A percentile compares a stretch with the other conserved stretches of the same genome.
Conservation (phyloP, 2,888 invertebrate genomes). For the Andricus curvator region DNA sequence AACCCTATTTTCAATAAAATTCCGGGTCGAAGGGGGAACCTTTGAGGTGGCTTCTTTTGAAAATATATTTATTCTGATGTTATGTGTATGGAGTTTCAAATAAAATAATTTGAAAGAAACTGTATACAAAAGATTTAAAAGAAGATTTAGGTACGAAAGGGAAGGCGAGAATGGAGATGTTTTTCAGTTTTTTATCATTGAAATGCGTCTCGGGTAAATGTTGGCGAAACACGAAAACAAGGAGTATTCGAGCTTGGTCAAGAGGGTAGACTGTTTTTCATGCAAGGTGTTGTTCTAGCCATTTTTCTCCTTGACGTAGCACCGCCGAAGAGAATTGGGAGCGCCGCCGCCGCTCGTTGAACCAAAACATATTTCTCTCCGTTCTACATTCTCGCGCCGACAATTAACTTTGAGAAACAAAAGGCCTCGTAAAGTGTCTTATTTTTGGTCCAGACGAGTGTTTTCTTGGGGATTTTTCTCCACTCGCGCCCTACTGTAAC, state of each 20-base stretch:
- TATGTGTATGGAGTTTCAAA: background rate
- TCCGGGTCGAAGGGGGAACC: background rate
- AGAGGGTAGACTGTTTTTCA: background rate
- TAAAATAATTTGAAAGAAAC: background rate
- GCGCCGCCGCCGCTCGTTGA: background rate
- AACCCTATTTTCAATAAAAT: background rate
- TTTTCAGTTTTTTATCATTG: background rate
- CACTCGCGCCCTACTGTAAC: background rate
- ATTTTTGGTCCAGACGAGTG: background rate
- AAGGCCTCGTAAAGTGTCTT: conserved; percentile 5
- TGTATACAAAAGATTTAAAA: background rate
- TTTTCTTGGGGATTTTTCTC: background rate
- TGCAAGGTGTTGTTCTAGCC: conserved; percentile 1
- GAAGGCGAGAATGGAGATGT: background rate
- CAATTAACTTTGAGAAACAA: conserved; percentile 9
- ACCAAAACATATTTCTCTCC: conserved; percentile 12
- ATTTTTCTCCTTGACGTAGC: conserved; percentile 6
- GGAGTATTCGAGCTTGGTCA: background rate
- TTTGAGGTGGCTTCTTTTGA: background rate
- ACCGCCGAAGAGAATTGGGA: conserved; percentile 3
- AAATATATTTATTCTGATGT: background rate
- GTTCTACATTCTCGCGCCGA: background rate
- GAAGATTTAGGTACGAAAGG: background rate
- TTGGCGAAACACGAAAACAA: background rate
- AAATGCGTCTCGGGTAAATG: background rate